phyloP scores from a whole-genome alignment of 2,113 vertebrate genomes.

The Illadopsis cleaveri region DNA sequence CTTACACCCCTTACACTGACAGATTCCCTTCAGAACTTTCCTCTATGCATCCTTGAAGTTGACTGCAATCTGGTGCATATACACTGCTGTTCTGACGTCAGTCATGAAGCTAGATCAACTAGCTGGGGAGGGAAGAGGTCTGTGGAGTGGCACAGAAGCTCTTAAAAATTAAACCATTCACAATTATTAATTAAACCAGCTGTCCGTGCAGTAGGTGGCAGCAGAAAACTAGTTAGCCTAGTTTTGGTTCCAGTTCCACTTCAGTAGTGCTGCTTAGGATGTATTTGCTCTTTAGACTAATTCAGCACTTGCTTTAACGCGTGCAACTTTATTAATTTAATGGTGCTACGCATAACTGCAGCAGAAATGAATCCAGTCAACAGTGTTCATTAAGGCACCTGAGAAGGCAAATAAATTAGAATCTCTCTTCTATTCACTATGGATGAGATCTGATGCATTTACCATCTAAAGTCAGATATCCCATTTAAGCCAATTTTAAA shows the following conservation, averaged over 20 bases:
- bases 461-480: neutral
- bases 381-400: neutral
- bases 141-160: neutral
- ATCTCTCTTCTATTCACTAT: neutral
- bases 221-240: neutral
- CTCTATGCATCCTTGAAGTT: neutral
- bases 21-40: neutral
- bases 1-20: neutral
- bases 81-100: neutral
- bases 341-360: neutral
- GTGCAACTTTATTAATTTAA: neutral
- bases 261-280: neutral
- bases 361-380: neutral
- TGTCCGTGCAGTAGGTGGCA: slow-evolving; percentile 57
- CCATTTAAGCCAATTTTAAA: neutral
- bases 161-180: neutral
- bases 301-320: neutral
- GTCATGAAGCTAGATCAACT: neutral
- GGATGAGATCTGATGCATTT: neutral
- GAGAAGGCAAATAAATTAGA: neutral
- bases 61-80: neutral
- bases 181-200: neutral
- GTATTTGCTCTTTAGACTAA: neutral
- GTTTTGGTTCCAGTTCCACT: neutral
- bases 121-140: neutral